Percentiles rank a stretch among this genome's conserved stretches.
Conservation (phyloP, 2,888 invertebrate genomes). For the Limnephilus auricula region DNA sequence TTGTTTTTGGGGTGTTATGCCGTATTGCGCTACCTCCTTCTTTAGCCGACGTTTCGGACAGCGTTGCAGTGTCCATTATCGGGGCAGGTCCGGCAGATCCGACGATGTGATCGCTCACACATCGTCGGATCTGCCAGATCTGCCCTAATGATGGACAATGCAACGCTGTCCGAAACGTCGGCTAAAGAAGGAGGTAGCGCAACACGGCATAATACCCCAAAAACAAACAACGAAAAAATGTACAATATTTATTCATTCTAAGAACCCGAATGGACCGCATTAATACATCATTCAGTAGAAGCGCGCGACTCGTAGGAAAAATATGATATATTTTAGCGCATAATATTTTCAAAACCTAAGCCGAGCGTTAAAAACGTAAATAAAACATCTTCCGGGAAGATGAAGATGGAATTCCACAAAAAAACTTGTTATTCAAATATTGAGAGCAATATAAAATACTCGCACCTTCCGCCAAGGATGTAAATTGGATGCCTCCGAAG, state of each 20-base stretch:
- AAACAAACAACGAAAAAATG: no score
- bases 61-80: no score
- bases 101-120: no score
- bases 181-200: no score
- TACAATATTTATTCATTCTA: neutral
- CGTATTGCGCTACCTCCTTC: no score
- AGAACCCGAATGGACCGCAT: neutral
- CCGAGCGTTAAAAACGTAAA: neutral
- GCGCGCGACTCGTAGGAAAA: neutral
- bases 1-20: no score
- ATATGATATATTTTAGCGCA: neutral
- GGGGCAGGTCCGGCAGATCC: no score
- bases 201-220: no score
- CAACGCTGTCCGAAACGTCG: no score
- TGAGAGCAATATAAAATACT: neutral
- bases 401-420: neutral
- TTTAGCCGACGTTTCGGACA: no score
- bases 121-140: no score
- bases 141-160: no score
- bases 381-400: neutral
- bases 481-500: neutral
- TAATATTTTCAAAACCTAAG: neutral
- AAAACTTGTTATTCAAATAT: neutral
- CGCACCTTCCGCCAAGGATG: neutral
- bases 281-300: neutral